Evolutionary conservation across 2,113 vertebrate species (phyloP).

Genomic region (Meleagris gallopavo): DNA sequence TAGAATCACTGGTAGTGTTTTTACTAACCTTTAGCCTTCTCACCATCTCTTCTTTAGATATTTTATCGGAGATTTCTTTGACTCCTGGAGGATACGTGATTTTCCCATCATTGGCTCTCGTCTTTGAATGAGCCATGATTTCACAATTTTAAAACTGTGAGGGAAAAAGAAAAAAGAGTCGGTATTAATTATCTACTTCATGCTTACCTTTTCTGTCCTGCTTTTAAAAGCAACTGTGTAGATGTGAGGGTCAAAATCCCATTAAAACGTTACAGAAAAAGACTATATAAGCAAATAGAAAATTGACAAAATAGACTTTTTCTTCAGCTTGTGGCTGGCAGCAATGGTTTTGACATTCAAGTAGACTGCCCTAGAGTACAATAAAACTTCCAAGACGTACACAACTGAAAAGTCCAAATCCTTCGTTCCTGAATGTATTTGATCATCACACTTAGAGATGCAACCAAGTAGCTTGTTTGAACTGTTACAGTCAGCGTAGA

Average conservation of each 20-base stretch:
- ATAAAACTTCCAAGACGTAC: not conserved
- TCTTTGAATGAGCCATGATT: slow-evolving; percentile 99
- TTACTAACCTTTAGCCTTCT: slow-evolving; percentile 93
- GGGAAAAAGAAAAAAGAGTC: slow-evolving; percentile 10
- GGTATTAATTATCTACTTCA: not conserved
- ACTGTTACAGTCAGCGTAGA: not conserved
- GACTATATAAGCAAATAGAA: not conserved
- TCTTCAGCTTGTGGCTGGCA: not conserved
- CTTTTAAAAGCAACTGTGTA: not conserved
- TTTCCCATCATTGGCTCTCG: slow-evolving; percentile 96
- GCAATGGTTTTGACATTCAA: not conserved
- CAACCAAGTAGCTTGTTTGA: not conserved
- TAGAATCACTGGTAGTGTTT: not conserved
- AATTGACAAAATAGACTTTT: fast-evolving
- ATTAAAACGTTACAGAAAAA: not conserved
- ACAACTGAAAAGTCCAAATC: not conserved
- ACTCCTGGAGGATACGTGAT: slow-evolving; percentile 99
- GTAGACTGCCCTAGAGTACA: not conserved
- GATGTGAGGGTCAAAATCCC: not conserved
- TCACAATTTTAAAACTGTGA: slow-evolving; percentile 81
- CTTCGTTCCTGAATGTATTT: not conserved
- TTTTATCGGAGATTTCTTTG: slow-evolving; percentile 99
- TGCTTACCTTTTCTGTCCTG: not conserved
- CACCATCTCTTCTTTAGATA: slow-evolving; percentile 99
- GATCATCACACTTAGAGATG: not conserved